Base-by-base conservation (phyloP, 1,140 invertebrate species). In the Nasonia giraulti region DNA sequence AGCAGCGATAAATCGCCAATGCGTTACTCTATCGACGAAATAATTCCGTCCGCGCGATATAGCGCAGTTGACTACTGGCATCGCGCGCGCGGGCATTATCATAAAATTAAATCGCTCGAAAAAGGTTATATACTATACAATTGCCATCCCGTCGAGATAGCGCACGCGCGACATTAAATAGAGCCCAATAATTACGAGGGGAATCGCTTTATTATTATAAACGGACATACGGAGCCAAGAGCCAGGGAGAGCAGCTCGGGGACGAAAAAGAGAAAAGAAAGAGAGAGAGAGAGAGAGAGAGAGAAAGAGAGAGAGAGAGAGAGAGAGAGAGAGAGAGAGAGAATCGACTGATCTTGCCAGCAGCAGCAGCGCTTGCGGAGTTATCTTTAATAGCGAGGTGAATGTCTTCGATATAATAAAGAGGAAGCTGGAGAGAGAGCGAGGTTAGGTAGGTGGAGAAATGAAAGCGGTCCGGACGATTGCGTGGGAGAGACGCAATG, bases 321-420 rank as follows among this genome's bases (percentile, higher is more conserved):
- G 27, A 27, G 27, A 27, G 27, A 27, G 20, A 47, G 68, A 71
- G 33, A 23, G 23, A 71, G 66, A 79, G 7, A 44, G 66, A 17
- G 20, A 80, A 80, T 80, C 37, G 23, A 11, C 27, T 73, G 12
- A 71, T 71, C 23, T 82, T 66, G 33, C 23, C 20, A 33, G 47
- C 14, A 50, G 6, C 11, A 44, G 40, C 14, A 40, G 11, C 23
- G 27, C 68, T 40, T 37, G 33, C 73, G 82, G 55, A 62, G 55
- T 62, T 62, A 62, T 62, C 76, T 77, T 77, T 83, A 83, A 83
- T 83, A 77, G 74, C 82, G 62, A 62, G 82, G 55, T 62, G 44
- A 83, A 83, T 77, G 82, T 77, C 37, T 40, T 47, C 66, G 66
- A 83, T 83, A 83, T 68, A 68, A 68, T 55, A 27, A 37, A 78